Evolutionary conservation across 2,888 invertebrate genomes (phyloP).

Genomic region (Thereva nobilitata): DNA sequence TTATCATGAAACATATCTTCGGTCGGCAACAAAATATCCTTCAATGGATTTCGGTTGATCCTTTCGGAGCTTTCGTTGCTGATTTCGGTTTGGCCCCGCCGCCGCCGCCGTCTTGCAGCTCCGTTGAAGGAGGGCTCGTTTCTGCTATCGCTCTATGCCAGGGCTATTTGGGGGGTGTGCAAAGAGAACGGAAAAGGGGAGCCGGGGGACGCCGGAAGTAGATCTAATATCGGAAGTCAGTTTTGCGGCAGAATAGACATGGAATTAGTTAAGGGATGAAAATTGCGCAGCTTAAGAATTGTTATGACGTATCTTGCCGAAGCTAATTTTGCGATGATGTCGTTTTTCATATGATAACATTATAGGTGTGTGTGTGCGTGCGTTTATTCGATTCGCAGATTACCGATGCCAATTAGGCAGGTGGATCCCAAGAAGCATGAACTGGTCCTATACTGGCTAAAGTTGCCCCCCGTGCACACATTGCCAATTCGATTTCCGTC

Average conservation of each 20-base stretch:
- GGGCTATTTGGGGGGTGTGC: no score
- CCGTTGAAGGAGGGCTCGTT: conserved; percentile 23
- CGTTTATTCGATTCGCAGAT: no score
- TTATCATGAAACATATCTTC: conserved; percentile 35
- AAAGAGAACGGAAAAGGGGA: conserved; percentile 11
- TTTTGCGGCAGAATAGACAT: background rate
- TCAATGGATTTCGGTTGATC: conserved; percentile 32
- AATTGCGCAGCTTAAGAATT: conserved; percentile 9
- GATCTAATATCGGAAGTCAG: conserved; percentile 27
- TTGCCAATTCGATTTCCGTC: no score
- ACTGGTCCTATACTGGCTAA: no score
- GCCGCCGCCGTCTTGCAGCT: conserved; percentile 2
- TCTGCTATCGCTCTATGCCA: background rate
- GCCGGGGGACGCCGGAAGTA: conserved; percentile 17
- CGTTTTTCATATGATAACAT: no score
- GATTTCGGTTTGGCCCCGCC: conserved; percentile 7
- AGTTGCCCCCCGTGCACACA: no score
- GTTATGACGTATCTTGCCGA: no score
- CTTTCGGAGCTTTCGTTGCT: conserved; percentile 28
- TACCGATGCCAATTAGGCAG: no score
- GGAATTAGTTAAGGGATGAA: background rate
- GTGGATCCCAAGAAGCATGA: no score
- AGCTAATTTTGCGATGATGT: no score
- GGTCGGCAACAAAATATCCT: conserved; percentile 26
- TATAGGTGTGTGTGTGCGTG: no score